phyloP scores from a whole-genome alignment of 2,888 invertebrate species.

The Creontiades dilutus region DNA sequence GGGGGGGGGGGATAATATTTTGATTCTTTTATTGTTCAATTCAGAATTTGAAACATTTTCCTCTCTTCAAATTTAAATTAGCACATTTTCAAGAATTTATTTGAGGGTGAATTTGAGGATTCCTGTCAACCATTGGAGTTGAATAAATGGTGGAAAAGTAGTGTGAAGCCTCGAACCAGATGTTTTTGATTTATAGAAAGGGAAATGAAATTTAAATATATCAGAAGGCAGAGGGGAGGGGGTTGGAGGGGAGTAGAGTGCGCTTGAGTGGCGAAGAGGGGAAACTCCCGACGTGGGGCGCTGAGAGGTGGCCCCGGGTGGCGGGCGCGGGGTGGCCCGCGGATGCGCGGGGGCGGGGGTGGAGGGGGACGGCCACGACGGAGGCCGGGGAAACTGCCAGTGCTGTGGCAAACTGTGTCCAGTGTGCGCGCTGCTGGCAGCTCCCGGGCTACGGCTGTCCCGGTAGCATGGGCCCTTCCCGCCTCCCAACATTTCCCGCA shows the following conservation, averaged over 20 bases:
- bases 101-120: no score
- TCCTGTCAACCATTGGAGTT: no score
- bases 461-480: constrained; percentile 79
- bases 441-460: constrained; percentile 78
- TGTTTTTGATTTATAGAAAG: no score
- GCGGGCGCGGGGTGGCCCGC: not conserved
- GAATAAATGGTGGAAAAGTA: no score
- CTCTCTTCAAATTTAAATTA: no score
- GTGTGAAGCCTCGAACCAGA: no score
- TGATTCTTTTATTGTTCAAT: no score
- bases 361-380: constrained; percentile 16
- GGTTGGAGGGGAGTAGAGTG: constrained; percentile 50
- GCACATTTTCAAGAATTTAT: no score
- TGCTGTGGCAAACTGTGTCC: constrained; percentile 76
- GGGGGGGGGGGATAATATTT: no score
- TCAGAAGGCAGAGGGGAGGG: constrained; percentile 25
- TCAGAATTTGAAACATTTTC: no score
- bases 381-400: constrained; percentile 62
- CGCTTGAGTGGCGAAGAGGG: constrained; percentile 66
- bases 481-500: constrained; percentile 93
- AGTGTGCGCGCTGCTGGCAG: constrained; percentile 79
- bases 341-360: constrained; percentile 52
- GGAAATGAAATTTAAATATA: constrained; percentile 23
- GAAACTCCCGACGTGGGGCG: constrained; percentile 44
- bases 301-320: not conserved